These are phyloP conservation scores for Pachycephus smyrnensis DNA, from an alignment of 2,888 invertebrate genomes.

Conservation along the genomic window DNA sequence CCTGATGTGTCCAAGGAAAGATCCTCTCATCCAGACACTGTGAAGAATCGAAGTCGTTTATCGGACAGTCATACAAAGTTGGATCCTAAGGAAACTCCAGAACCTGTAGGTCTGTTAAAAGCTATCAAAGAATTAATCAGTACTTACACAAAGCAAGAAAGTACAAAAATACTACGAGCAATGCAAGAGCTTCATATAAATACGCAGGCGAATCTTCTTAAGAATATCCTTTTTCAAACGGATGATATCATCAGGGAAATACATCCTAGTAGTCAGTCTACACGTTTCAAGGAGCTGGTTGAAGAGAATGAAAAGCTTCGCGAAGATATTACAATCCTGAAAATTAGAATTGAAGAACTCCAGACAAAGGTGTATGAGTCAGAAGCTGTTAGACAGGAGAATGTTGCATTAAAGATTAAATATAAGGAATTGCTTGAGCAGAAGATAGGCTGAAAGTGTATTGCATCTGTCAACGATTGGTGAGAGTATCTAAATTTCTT, in stretches of 20 bases:
- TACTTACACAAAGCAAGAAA: slow-evolving; percentile 54
- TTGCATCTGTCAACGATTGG: background rate
- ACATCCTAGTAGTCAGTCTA: slow-evolving; percentile 39
- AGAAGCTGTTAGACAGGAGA: slow-evolving; percentile 53
- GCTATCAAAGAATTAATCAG: slow-evolving; percentile 58
- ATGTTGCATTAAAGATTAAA: slow-evolving; percentile 50
- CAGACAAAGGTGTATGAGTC: slow-evolving; percentile 48
- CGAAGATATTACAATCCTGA: slow-evolving; percentile 47
- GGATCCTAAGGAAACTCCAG: slow-evolving; percentile 43
- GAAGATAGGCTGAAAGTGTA: background rate
- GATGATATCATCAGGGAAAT: slow-evolving; percentile 52
- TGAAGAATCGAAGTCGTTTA: slow-evolving; percentile 11
- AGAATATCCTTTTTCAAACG: slow-evolving; percentile 50
- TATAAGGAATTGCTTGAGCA: slow-evolving; percentile 44
- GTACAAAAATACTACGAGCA: slow-evolving; percentile 49
- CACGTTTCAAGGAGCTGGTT: slow-evolving; percentile 38
- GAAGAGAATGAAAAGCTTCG: slow-evolving; percentile 53
- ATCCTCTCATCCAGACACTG: slow-evolving; percentile 16
- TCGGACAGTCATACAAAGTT: slow-evolving; percentile 35
- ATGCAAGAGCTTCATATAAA: slow-evolving; percentile 56
- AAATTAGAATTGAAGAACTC: slow-evolving; percentile 47
- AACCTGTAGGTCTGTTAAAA: slow-evolving; percentile 49
- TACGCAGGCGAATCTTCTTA: slow-evolving; percentile 55
- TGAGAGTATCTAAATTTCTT: background rate
- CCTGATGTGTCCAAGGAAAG: slow-evolving; percentile 47